Percentiles rank a stretch among this genome's conserved stretches.
Conservation (phyloP, 2,797 vertebrate species). For the Schizopygopsis pylzovi region DNA sequence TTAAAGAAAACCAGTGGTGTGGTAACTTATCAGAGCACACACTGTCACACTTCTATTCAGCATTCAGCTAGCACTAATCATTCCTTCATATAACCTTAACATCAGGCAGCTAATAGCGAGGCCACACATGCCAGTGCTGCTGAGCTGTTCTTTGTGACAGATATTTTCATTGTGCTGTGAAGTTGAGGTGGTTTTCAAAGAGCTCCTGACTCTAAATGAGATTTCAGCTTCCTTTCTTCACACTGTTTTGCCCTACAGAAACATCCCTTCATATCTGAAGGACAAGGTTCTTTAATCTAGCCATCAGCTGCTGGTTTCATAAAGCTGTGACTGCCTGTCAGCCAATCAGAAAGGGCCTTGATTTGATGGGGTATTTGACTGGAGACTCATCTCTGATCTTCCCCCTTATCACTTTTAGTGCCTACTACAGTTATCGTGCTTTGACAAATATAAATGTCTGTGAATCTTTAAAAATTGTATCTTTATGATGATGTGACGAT, state of each 20-base stretch:
- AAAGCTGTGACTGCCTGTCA: slow-evolving; percentile 24
- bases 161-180: slow-evolving; percentile 37
- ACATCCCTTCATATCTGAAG: slow-evolving; percentile 54
- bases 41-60: neutral
- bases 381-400: slow-evolving; percentile 30
- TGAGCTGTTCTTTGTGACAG: slow-evolving; percentile 40
- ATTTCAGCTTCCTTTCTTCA: slow-evolving; percentile 39
- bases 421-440: neutral
- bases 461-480: neutral
- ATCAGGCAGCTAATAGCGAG: slow-evolving; percentile 34
- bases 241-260: slow-evolving; percentile 43
- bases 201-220: slow-evolving; percentile 22
- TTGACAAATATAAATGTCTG: slow-evolving; percentile 12
- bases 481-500: neutral
- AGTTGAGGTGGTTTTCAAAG: slow-evolving; percentile 44
- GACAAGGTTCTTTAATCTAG: slow-evolving; percentile 53
- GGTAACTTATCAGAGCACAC: slow-evolving; percentile 7
- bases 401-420: slow-evolving; percentile 12
- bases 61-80: slow-evolving; percentile 21
- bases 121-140: neutral
- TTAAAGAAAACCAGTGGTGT: neutral
- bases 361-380: slow-evolving; percentile 45
- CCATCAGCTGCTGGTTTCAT: slow-evolving; percentile 10
- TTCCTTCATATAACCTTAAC: slow-evolving; percentile 44
- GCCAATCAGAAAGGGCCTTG: slow-evolving; percentile 8